Evolutionary conservation across 2,113 vertebrate species (phyloP).

Genomic region (Picathartes gymnocephalus): DNA sequence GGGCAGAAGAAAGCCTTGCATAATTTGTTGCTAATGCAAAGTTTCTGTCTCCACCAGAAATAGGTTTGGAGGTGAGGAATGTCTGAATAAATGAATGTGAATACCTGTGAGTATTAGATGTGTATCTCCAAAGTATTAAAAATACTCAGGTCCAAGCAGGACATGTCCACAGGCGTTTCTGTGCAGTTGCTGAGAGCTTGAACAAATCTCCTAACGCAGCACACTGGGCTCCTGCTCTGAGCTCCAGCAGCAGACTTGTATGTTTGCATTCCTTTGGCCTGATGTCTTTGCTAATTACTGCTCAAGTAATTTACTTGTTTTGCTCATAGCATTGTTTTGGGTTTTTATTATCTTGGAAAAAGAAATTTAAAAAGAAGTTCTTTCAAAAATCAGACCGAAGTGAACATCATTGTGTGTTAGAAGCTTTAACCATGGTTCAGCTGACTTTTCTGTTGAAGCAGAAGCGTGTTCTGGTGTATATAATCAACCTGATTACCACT

Average conservation of each 20-base stretch:
- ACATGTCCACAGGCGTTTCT: slow-evolving; percentile 49
- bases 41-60: slow-evolving; percentile 19
- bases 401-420: not conserved
- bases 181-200: slow-evolving; percentile 32
- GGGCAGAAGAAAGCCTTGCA: not conserved
- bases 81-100: not conserved
- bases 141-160: slow-evolving; percentile 7
- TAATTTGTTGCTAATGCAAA: not conserved
- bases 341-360: slow-evolving; percentile 7
- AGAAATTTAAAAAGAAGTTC: not conserved
- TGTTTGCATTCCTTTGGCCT: slow-evolving; percentile 65
- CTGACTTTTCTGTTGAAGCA: not conserved
- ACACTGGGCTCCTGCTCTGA: not conserved
- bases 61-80: not conserved
- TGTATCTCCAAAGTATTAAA: slow-evolving; percentile 29
- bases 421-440: not conserved
- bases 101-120: slow-evolving; percentile 12
- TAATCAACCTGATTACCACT: not conserved
- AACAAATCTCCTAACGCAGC: slow-evolving; percentile 24
- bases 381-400: not conserved
- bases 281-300: slow-evolving; percentile 61
- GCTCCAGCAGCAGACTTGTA: slow-evolving; percentile 36
- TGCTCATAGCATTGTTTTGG: slow-evolving; percentile 58
- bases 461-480: not conserved
- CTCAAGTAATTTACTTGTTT: slow-evolving; percentile 50